These are phyloP conservation scores for Pristionchus japonicus DNA, from an alignment of 2,888 invertebrate genomes.

Conservation along the genomic window DNA sequence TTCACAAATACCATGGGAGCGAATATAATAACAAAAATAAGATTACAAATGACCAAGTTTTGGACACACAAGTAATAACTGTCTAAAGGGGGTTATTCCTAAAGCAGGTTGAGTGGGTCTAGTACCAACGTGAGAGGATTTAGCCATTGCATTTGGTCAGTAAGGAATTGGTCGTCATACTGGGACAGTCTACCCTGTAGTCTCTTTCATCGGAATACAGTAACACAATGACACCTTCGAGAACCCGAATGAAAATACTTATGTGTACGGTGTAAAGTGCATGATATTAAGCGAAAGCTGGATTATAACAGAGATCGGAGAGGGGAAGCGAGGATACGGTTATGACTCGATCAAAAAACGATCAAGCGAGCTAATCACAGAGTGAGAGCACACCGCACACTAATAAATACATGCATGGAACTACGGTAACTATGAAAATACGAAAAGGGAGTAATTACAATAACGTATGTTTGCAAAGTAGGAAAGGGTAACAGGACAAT, in stretches of 20 bases:
- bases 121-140: conserved; percentile 23
- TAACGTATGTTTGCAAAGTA: not conserved
- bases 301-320: conserved; percentile 17
- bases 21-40: conserved; percentile 2
- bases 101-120: not conserved
- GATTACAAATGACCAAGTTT: not conserved
- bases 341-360: not conserved
- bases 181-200: conserved; percentile 11
- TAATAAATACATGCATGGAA: not conserved
- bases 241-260: not conserved
- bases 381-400: not conserved
- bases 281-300: conserved; percentile 22
- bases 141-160: conserved; percentile 2
- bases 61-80: conserved; percentile 26
- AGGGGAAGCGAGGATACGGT: not conserved
- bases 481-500: not conserved
- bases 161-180: conserved; percentile 6
- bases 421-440: not conserved
- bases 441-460: not conserved
- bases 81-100: not conserved
- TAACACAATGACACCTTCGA: conserved; percentile 18
- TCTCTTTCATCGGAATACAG: not conserved
- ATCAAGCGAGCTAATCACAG: conserved; percentile 4
- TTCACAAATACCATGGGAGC: not conserved
- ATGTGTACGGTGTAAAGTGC: not conserved